A percentile compares a stretch with the other conserved stretches of the same genome.
Conservation (phyloP, 2,113 vertebrate genomes). For the Sinocyclocheilus anophthalmus region DNA sequence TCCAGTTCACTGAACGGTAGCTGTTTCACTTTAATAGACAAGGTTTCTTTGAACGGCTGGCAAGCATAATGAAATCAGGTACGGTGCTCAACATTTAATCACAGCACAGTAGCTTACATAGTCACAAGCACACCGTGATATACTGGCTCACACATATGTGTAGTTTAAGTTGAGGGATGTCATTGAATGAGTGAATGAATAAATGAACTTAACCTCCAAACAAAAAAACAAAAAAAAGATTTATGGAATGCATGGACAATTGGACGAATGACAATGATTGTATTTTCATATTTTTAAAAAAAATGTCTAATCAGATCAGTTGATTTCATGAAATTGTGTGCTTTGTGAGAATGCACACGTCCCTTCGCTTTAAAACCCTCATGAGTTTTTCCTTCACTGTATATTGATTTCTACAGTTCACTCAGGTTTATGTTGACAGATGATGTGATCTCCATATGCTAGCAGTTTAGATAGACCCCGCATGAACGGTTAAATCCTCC, state of each 20-base stretch:
- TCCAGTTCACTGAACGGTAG: constrained; percentile 44
- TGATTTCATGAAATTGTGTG: constrained; percentile 28
- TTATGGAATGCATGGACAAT: constrained; percentile 40
- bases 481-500: no score
- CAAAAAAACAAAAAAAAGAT: constrained; percentile 51
- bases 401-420: constrained; percentile 48
- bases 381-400: constrained; percentile 28
- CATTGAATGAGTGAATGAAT: constrained; percentile 48
- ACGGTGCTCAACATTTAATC: constrained; percentile 50
- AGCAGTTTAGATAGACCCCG: no score
- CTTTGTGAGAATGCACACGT: constrained; percentile 26
- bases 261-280: constrained; percentile 44
- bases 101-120: constrained; percentile 51
- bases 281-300: constrained; percentile 41
- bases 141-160: constrained; percentile 16
- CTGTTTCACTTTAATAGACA: constrained; percentile 25
- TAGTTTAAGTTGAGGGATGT: constrained; percentile 36
- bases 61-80: constrained; percentile 31
- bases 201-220: constrained; percentile 51
- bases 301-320: constrained; percentile 4
- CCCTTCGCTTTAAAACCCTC: constrained; percentile 5
- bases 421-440: constrained; percentile 51
- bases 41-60: constrained; percentile 38
- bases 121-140: constrained; percentile 24
- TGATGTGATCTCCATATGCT: no score